These are phyloP conservation scores for Ichneumoninae sp. DNA, from an alignment of 2,888 invertebrate species.

Conservation along the genomic window DNA sequence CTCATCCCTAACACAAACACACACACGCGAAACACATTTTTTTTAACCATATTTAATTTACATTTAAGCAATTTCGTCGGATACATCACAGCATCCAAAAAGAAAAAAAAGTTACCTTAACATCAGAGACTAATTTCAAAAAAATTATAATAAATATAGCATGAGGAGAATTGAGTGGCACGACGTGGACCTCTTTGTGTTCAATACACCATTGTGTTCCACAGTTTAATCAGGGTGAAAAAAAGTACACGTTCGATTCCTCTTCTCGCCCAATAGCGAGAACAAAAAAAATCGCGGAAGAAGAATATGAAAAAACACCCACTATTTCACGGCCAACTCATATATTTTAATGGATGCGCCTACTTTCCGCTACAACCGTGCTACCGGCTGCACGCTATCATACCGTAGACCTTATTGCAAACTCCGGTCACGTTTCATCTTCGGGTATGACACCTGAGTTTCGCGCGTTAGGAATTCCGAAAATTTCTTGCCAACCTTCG, in stretches of 20 bases:
- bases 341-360: slow-evolving; percentile 31
- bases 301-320: background rate
- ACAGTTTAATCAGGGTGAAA: background rate
- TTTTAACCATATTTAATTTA: slow-evolving; percentile 32
- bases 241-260: background rate
- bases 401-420: slow-evolving; percentile 42
- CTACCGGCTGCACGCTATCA: slow-evolving; percentile 31
- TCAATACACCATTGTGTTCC: slow-evolving; percentile 54
- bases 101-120: slow-evolving; percentile 6
- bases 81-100: slow-evolving; percentile 4
- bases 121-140: background rate
- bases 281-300: background rate
- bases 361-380: background rate
- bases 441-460: slow-evolving; percentile 62
- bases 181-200: slow-evolving; percentile 38
- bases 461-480: slow-evolving; percentile 56
- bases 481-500: slow-evolving; percentile 42
- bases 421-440: slow-evolving; percentile 65
- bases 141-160: slow-evolving; percentile 10
- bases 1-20: slow-evolving; percentile 39
- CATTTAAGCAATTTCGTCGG: slow-evolving; percentile 30
- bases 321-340: slow-evolving; percentile 10
- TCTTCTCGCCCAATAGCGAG: background rate
- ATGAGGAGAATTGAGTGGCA: slow-evolving; percentile 47
- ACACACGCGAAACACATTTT: slow-evolving; percentile 3